Evolutionary conservation across 2,888 invertebrate genomes (phyloP).

Genomic region (Pyrrhia umbra): DNA sequence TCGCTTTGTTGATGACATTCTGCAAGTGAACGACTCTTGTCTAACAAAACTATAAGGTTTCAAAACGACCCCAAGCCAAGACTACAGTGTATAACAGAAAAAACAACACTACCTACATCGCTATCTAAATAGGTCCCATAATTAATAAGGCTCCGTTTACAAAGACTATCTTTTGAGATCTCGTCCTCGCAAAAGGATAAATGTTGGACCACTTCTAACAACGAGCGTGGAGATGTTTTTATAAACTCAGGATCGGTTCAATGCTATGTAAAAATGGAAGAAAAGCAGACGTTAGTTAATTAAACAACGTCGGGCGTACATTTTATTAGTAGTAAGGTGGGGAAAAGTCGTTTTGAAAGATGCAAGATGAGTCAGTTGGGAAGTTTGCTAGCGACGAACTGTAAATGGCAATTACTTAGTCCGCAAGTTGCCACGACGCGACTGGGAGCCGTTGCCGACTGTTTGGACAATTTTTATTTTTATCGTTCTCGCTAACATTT

Average conservation of each 20-base stretch:
- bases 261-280: conserved; percentile 28
- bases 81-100: conserved; percentile 5
- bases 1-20: conserved; percentile 66
- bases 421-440: conserved; percentile 74
- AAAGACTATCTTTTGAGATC: conserved; percentile 35
- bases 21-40: conserved; percentile 64
- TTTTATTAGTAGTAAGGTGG: conserved; percentile 42
- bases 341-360: conserved; percentile 59
- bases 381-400: conserved; percentile 77
- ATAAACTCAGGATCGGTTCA: conserved; percentile 36
- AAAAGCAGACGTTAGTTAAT: conserved; percentile 48
- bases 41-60: conserved; percentile 46
- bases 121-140: conserved; percentile 39
- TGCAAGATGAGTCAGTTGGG: conserved; percentile 75
- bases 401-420: conserved; percentile 84
- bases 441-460: conserved; percentile 68
- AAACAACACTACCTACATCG: conserved; percentile 3
- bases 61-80: conserved; percentile 31
- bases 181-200: conserved; percentile 19
- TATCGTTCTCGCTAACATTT: conserved; percentile 55
- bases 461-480: conserved; percentile 68
- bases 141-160: conserved; percentile 41
- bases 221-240: conserved; percentile 40
- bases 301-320: conserved; percentile 44
- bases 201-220: conserved; percentile 41